Percentiles rank a stretch among this genome's conserved stretches.
Conservation (phyloP, 2,888 invertebrate genomes). For the Trichopria drosophilae region DNA sequence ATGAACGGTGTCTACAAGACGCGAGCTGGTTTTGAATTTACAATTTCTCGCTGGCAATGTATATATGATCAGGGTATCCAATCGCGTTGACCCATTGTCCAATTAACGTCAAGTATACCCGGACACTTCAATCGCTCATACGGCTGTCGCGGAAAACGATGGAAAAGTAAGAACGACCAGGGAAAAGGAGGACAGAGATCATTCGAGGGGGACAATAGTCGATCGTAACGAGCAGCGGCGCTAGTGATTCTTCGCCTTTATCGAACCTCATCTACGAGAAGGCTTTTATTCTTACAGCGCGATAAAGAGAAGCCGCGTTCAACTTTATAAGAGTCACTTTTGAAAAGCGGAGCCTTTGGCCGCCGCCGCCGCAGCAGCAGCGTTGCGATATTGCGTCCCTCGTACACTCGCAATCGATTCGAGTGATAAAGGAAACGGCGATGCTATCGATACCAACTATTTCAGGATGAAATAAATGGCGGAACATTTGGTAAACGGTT, state of each 20-base stretch:
- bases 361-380: no score
- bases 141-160: conserved; percentile 26
- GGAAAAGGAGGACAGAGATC: conserved; percentile 28
- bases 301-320: conserved; percentile 26
- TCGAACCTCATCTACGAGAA: conserved; percentile 18
- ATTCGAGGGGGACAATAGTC: conserved; percentile 17
- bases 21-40: conserved; percentile 43
- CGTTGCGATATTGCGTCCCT: no score
- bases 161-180: conserved; percentile 14
- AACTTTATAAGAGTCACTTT: conserved; percentile 24
- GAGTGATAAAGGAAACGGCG: conserved; percentile 13
- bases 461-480: conserved; percentile 9
- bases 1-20: no score
- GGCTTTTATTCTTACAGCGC: conserved; percentile 8
- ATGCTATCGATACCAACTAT: conserved; percentile 11
- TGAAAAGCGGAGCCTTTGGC: conserved; percentile 18
- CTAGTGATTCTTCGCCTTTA: conserved; percentile 6
- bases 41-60: conserved; percentile 35
- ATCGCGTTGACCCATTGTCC: conserved; percentile 35
- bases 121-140: conserved; percentile 26
- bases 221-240: conserved; percentile 9
- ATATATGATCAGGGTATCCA: conserved; percentile 31
- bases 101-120: conserved; percentile 37
- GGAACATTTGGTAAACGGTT: no score
- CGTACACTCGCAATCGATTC: neutral